phyloP scores from a whole-genome alignment of 2,113 vertebrate species.

The Vicugna pacos region DNA sequence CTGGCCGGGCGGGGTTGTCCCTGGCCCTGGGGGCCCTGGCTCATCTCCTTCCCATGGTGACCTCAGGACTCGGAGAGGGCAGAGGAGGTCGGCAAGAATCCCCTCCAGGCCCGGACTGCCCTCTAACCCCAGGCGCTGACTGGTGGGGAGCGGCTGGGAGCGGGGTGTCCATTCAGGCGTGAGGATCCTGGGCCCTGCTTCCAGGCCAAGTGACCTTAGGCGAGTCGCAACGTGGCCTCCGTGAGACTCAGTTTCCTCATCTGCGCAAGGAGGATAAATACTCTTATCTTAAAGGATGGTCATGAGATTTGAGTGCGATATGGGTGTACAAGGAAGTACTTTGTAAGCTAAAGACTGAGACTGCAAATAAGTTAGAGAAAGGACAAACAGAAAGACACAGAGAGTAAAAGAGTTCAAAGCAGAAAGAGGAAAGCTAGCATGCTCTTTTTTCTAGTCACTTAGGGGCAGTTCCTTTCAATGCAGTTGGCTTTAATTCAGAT shows the following conservation, averaged over 20 bases:
- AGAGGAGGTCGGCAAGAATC: not conserved
- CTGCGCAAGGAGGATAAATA: not conserved
- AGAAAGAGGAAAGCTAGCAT: not conserved
- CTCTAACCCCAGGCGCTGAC: not conserved
- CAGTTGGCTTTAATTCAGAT: not conserved
- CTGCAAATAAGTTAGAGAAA: not conserved
- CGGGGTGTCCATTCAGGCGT: not conserved
- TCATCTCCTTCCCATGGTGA: not conserved
- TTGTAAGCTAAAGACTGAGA: not conserved
- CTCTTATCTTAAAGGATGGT: not conserved
- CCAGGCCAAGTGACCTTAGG: constrained; percentile 7
- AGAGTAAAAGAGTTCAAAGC: not conserved
- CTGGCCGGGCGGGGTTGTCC: constrained; percentile 14
- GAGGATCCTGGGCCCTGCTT: not conserved
- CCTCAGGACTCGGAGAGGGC: not conserved
- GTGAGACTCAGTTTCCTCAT: constrained; percentile 57
- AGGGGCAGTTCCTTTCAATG: not conserved
- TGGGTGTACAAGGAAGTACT: constrained; percentile 44
- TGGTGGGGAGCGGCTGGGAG: not conserved
- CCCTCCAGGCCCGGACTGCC: not conserved
- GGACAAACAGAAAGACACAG: not conserved
- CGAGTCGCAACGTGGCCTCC: not conserved
- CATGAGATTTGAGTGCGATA: constrained; percentile 45
- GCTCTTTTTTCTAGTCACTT: not conserved
- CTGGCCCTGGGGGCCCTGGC: not conserved